Evolutionary conservation across 2,797 vertebrate species (phyloP), one percentile per base, ranked within the genome.

Genomic region (Tarsius wallacei): DNA sequence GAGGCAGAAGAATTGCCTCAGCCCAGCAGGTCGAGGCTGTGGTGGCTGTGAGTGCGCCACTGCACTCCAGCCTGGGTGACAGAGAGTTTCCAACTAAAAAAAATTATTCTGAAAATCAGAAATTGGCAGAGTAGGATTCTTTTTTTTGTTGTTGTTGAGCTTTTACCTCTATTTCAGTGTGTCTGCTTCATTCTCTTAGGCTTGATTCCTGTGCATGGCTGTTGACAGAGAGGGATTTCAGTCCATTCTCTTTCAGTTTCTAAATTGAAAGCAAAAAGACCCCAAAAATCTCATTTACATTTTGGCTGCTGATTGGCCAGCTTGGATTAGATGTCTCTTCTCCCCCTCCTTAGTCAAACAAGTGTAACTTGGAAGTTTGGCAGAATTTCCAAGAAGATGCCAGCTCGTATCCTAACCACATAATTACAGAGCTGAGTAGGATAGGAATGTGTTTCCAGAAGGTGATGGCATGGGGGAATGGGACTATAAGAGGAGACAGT

Each of bases 201-300:
- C 31, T 49, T 85, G 14, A 85, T 86, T 49, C 8, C 66, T 77
- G 36, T 7, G n/a, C 4, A 13, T 55, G 71, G 14, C 49, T 94
- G 31, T 59, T 87, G 36, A 71, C 49, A 83, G 64, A 80, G 64
- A 86, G 31, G 28, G 49, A 91, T 57, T 78, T 94, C 9, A 73
- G 2, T 57, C 31, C 93, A 26, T 19, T 87, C 10, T 93, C 61
- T 91, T 95, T 84, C 64, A 88, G 68, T 77, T 94, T 93, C 61
- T 94, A 73, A 90, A 51, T 64, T 68, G 61, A 95, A 74, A 49
- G 47, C 7, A 63, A 49, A 42, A 63, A 87, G 63, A 22, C 21
- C 33, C 1, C 2, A 51, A n/a, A 21, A 33, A 66, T 19, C 10
- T 76, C 14, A 19, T 80, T 73, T 73, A n/a, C 17, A 9, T n/a